Base-by-base conservation (phyloP, 2,888 invertebrate genomes). In the Synergus gifuensis region DNA sequence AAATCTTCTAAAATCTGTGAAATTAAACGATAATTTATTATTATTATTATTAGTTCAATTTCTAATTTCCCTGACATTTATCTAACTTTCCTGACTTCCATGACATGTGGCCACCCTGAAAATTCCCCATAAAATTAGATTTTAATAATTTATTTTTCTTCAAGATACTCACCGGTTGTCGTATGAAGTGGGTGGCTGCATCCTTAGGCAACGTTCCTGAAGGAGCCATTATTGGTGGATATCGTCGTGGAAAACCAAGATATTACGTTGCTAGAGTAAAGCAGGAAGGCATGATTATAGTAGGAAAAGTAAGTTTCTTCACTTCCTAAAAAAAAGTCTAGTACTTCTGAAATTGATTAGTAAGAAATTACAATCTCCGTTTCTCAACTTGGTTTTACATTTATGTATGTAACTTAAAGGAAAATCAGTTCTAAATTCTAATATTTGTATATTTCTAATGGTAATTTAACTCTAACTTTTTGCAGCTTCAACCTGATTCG, bases 81-180 rank as follows among this genome's bases (percentile, higher is more conserved):
- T n/a, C n/a, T n/a, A n/a, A n/a, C n/a, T n/a, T n/a, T n/a, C 22
- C 22, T 22, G 22, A 22, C 22, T 22, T 22, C 22, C 22, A 1
- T 28, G 28, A 28, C 28, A 28, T 28, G 28, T 28, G 28, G 28
- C 28, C 28, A 28, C 28, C 28, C 3, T 28, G 28, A 28, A 28
- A 36, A 36, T 36, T 36, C 36, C 36, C 36, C 36, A 36, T 36
- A 36, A 5, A 36, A 36, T 36, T 36, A 36, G 36, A 63, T 62
- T 22, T 60, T 36, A 16, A 36, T 58, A 28, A 46, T 67, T 66
- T 44, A 44, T 44, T 46, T 46, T 73, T 58, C 63, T 77, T 76
- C 8, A 77, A 81, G 83, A 69, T 82, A 78, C 83, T 85, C 69
- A 83, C 83, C 5, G 79, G 82, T 22, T 83, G 84, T 63, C 76